These are phyloP conservation scores for Crossocerus cetratus DNA, from an alignment of 2,888 invertebrate species.

Conservation along the genomic window DNA sequence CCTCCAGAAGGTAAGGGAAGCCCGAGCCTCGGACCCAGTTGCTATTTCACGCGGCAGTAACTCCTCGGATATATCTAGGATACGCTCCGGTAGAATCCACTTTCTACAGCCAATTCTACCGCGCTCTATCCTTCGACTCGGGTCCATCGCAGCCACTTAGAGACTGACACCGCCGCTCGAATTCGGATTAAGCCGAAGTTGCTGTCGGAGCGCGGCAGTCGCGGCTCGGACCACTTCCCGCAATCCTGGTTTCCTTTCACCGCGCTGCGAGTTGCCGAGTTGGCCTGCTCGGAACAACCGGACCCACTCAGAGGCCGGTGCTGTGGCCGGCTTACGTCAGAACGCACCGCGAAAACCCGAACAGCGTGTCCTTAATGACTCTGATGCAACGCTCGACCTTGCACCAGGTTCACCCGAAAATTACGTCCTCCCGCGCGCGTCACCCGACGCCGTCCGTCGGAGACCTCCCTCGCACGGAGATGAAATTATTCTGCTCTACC, in stretches of 20 bases:
- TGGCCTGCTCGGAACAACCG: slow-evolving; percentile 11
- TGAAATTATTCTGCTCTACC: no score
- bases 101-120: background rate
- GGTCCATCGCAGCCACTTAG: no score
- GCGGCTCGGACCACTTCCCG: slow-evolving; percentile 11
- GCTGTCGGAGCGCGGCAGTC: no score
- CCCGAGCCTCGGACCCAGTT: background rate
- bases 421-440: no score
- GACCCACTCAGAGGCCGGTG: background rate
- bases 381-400: slow-evolving; percentile 24
- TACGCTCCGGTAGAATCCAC: background rate
- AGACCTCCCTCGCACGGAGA: no score
- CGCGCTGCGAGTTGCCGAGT: no score
- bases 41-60: background rate
- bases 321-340: background rate
- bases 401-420: slow-evolving; percentile 5
- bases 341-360: slow-evolving; percentile 2
- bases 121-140: no score
- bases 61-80: background rate
- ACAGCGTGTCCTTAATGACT: background rate
- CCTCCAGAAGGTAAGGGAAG: background rate
- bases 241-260: slow-evolving; percentile 22
- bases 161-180: no score
- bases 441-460: no score
- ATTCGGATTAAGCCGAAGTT: background rate